These are phyloP conservation scores for Drosophila subpulchrella DNA, from an alignment of 1,140 invertebrate species.

Conservation along the genomic window DNA sequence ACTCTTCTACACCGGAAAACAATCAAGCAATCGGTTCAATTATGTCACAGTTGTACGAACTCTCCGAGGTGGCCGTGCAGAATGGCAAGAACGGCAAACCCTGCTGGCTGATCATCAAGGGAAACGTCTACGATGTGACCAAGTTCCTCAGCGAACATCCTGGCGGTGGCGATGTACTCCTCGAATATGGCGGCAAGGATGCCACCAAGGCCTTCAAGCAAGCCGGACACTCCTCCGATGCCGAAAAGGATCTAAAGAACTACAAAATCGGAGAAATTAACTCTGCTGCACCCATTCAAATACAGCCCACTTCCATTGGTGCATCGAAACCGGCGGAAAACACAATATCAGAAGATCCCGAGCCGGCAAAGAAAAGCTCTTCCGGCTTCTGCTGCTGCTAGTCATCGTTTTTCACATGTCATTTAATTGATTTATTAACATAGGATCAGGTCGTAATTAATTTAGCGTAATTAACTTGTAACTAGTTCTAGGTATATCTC, in stretches of 20 bases:
- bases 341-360: slow-evolving; percentile 1
- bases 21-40: slow-evolving; percentile 14
- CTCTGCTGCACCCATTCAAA: slow-evolving; percentile 47
- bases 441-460: slow-evolving; percentile 42
- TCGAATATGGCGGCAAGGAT: slow-evolving; percentile 88
- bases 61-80: slow-evolving; percentile 86
- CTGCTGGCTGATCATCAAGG: slow-evolving; percentile 88
- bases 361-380: slow-evolving; percentile 35
- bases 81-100: slow-evolving; percentile 86
- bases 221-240: slow-evolving; percentile 88
- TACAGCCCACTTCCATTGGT: slow-evolving; percentile 29
- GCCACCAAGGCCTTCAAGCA: slow-evolving; percentile 88
- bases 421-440: slow-evolving; percentile 56
- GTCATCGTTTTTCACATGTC: slow-evolving; percentile 5
- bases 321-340: background rate
- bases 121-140: slow-evolving; percentile 89
- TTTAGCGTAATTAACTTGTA: slow-evolving; percentile 43
- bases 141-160: slow-evolving; percentile 88
- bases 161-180: slow-evolving; percentile 87
- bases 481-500: slow-evolving; percentile 27
- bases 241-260: slow-evolving; percentile 86
- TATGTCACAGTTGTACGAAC: slow-evolving; percentile 84
- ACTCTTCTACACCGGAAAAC: slow-evolving; percentile 6
- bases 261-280: slow-evolving; percentile 87
- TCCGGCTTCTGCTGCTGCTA: slow-evolving; percentile 46